Conservation (phyloP, 2,888 invertebrate genomes). For the Oligia fasciuncula region DNA sequence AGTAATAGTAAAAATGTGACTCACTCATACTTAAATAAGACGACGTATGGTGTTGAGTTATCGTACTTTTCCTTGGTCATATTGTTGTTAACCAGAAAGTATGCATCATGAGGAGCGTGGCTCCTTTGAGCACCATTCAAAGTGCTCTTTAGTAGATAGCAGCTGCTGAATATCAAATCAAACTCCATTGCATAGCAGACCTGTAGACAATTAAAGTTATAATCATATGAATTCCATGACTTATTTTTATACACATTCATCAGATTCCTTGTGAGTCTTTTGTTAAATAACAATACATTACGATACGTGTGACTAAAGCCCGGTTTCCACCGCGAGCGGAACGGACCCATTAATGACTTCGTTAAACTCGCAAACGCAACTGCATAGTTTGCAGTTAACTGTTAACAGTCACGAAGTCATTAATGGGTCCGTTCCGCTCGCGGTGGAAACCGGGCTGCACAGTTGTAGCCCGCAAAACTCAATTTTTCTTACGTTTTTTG, state of each 20-base stretch:
- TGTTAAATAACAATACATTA: background rate
- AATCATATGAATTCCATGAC: background rate
- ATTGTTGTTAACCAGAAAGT: conserved; percentile 67
- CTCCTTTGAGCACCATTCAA: conserved; percentile 26
- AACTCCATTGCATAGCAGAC: conserved; percentile 74
- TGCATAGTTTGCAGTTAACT: no score
- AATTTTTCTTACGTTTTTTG: no score
- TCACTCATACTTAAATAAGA: conserved; percentile 68
- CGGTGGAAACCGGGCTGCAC: no score
- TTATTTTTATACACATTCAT: background rate
- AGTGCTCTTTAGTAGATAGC: conserved; percentile 72
- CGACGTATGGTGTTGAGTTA: conserved; percentile 46
- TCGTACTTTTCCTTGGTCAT: conserved; percentile 60
- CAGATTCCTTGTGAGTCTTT: background rate
- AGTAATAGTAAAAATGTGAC: conserved; percentile 42
- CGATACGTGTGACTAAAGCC: no score
- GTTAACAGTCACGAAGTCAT: no score
- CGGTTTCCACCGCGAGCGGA: no score
- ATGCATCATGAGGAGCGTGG: conserved; percentile 38
- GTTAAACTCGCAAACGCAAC: no score
- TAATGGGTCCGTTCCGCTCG: no score
- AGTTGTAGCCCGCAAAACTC: no score
- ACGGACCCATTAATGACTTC: no score
- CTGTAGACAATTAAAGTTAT: conserved; percentile 63
- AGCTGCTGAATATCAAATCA: conserved; percentile 78